phyloP scores from a whole-genome alignment of 2,113 vertebrate species.

The Brevimyrus niger region DNA sequence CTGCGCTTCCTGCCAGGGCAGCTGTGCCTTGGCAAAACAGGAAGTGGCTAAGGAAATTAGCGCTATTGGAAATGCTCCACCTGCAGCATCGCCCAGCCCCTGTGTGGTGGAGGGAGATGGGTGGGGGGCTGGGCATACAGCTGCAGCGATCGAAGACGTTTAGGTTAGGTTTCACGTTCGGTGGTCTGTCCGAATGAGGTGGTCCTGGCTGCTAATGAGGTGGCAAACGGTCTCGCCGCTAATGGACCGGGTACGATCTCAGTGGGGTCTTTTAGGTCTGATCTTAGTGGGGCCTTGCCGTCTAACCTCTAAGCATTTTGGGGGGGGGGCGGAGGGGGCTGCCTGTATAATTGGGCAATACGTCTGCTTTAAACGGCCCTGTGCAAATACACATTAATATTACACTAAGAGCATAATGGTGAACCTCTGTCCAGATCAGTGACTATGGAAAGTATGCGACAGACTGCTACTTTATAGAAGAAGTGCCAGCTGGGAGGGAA shows the following conservation, averaged over 20 bases:
- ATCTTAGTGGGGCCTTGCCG: background rate
- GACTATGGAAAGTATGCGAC: background rate
- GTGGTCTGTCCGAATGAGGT: background rate
- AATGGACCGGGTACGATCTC: background rate
- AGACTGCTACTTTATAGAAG: background rate
- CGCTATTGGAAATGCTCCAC: background rate
- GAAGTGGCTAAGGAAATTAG: background rate
- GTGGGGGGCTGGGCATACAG: background rate
- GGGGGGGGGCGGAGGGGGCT: background rate
- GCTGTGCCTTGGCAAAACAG: background rate
- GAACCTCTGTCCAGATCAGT: background rate
- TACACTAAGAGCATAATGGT: background rate
- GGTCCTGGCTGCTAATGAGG: background rate
- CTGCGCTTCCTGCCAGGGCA: background rate
- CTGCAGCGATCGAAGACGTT: background rate
- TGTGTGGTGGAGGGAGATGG: background rate
- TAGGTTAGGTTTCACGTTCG: background rate
- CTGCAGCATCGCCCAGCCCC: background rate
- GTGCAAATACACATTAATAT: background rate
- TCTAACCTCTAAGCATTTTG: background rate
- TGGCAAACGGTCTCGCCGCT: background rate
- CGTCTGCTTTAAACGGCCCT: background rate
- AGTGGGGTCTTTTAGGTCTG: background rate
- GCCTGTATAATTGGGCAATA: background rate
- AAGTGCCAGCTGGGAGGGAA: background rate